Percentiles rank a stretch among this genome's conserved stretches.
These are phyloP conservation scores for Gymnocephalus cernua DNA, from an alignment of 2,113 vertebrate genomes.

Conservation along the genomic window DNA sequence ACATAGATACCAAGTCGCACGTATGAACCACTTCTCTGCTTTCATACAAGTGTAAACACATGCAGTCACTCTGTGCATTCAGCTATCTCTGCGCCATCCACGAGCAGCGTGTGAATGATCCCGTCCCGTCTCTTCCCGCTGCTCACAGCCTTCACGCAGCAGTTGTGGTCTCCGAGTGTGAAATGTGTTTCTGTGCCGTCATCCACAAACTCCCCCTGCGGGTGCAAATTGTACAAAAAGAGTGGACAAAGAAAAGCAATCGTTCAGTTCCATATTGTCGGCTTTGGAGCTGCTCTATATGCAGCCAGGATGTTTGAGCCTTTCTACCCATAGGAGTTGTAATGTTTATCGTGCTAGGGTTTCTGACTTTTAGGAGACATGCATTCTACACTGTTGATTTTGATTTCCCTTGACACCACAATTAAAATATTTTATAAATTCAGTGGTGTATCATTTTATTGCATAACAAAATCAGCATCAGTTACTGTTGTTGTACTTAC, in stretches of 20 bases:
- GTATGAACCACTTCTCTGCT: neutral
- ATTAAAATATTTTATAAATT: neutral
- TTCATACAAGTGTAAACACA: neutral
- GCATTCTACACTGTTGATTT: neutral
- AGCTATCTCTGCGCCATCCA: constrained; percentile 91
- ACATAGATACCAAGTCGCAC: neutral
- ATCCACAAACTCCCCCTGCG: constrained; percentile 98
- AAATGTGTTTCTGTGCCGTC: constrained; percentile 99
- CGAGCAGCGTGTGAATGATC: constrained; percentile 94
- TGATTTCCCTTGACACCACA: no score
- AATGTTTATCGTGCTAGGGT: neutral
- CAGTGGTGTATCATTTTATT: neutral
- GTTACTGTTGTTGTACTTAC: constrained; percentile 81
- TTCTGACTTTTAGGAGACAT: neutral
- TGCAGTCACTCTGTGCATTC: constrained; percentile 86
- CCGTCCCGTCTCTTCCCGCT: constrained; percentile 96
- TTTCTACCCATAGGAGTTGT: neutral
- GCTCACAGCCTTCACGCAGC: constrained; percentile 97
- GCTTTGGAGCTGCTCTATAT: neutral
- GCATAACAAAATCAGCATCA: neutral
- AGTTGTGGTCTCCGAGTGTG: constrained; percentile 90
- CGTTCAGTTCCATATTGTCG: neutral
- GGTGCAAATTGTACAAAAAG: neutral
- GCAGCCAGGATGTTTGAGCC: neutral
- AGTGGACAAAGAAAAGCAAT: neutral